phyloP scores from a whole-genome alignment of 2,888 invertebrate genomes.

The Caenorhabditis japonica region DNA sequence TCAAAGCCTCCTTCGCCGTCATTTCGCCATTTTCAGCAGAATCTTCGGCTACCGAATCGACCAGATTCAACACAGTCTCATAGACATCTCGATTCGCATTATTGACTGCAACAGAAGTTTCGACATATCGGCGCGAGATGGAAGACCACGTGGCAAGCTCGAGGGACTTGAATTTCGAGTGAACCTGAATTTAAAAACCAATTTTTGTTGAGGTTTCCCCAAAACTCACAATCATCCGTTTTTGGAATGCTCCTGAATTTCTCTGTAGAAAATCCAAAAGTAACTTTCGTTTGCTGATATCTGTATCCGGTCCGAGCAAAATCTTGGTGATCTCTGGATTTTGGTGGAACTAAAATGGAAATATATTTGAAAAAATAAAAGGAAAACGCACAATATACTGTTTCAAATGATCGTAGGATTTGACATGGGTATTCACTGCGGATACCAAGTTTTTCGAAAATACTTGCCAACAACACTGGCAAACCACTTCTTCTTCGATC shows the following conservation, averaged over 20 bases:
- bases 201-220: too few relatives aligned
- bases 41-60: conserved; percentile 23
- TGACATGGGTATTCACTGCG: conserved; percentile 49
- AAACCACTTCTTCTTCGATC: conserved; percentile 50
- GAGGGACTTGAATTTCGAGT: conserved; percentile 27
- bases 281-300: background rate
- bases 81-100: conserved; percentile 5
- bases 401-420: conserved; percentile 52
- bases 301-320: conserved; percentile 15
- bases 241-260: conserved; percentile 12
- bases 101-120: background rate
- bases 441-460: conserved; percentile 22
- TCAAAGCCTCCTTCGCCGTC: conserved; percentile 36
- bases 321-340: conserved; percentile 2
- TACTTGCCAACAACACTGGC: conserved; percentile 54
- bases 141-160: conserved; percentile 22
- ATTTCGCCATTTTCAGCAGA: conserved; percentile 14
- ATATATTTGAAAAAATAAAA: too few relatives aligned
- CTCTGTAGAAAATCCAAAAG: conserved; percentile 28
- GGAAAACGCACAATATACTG: conserved; percentile 62
- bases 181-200: conserved; percentile 4
- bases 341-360: conserved; percentile 19
- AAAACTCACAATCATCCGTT: conserved; percentile 30
- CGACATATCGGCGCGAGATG: background rate
- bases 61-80: conserved; percentile 13